phyloP scores from a whole-genome alignment of 2,113 vertebrate species.

The Melierax canorus region DNA sequence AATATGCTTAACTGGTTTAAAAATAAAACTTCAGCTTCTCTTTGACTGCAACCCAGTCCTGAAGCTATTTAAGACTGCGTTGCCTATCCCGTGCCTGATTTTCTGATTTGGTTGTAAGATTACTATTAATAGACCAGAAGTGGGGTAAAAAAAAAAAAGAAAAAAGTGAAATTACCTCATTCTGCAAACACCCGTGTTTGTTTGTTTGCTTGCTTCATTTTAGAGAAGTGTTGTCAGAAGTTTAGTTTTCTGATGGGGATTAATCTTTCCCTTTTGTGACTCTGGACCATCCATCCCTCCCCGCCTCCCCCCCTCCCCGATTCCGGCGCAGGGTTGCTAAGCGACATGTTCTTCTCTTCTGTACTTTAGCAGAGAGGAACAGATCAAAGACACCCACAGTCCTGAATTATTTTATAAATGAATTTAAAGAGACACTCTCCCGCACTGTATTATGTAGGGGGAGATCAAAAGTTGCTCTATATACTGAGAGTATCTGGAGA shows the following conservation, averaged over 20 bases:
- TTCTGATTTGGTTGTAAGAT: neutral
- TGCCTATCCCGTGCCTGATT: neutral
- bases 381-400: conserved; percentile 66
- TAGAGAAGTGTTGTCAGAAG: conserved; percentile 25
- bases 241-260: conserved; percentile 36
- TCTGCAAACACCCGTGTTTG: neutral
- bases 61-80: neutral
- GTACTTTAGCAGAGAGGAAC: conserved; percentile 48
- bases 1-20: conserved; percentile 13
- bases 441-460: neutral
- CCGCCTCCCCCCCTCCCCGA: neutral
- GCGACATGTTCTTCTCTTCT: conserved; percentile 70
- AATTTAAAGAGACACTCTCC: conserved; percentile 58
- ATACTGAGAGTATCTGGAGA: neutral
- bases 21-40: conserved; percentile 5
- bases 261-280: conserved; percentile 35
- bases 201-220: neutral
- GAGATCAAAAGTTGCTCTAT: neutral
- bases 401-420: conserved; percentile 63
- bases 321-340: conserved; percentile 63
- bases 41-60: neutral
- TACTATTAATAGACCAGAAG: neutral
- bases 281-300: conserved; percentile 57
- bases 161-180: neutral
- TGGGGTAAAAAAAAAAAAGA: neutral